phyloP scores from a whole-genome alignment of 2,888 invertebrate species.

The Seladonia tumulorum region DNA sequence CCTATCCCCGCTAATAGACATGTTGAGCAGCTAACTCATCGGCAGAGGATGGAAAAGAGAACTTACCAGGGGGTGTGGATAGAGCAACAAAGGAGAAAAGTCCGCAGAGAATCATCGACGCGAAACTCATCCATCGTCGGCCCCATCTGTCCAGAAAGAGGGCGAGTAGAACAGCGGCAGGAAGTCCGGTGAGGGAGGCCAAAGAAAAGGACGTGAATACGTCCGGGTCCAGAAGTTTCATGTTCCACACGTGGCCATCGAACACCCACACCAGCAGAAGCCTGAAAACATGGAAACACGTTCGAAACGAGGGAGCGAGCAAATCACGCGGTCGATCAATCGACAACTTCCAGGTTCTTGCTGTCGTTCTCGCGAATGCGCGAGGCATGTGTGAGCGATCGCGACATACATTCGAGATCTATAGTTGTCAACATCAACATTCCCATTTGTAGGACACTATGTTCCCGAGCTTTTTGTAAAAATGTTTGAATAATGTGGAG shows the following conservation, averaged over 20 bases:
- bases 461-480: not conserved
- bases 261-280: conserved; percentile 94
- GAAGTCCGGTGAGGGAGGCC: conserved; percentile 92
- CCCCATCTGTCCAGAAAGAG: conserved; percentile 93
- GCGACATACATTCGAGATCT: too few species aligned
- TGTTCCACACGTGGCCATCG: conserved; percentile 95
- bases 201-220: conserved; percentile 94
- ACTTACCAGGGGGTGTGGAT: conserved; percentile 89
- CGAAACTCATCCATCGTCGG: conserved; percentile 93
- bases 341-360: not conserved
- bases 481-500: too few species aligned
- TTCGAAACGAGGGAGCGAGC: not conserved
- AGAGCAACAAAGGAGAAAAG: conserved; percentile 92
- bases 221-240: conserved; percentile 92
- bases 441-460: not conserved
- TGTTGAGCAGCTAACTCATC: too few species aligned
- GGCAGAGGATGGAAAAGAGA: too few species aligned
- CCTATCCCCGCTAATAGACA: too few species aligned
- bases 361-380: not conserved
- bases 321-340: not conserved
- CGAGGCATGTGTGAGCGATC: too few species aligned
- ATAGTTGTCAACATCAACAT: not conserved
- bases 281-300: conserved; percentile 76
- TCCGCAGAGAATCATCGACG: conserved; percentile 92
- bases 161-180: conserved; percentile 93